Base-by-base conservation (phyloP, 1,140 invertebrate genomes). In the Heliconius himera region DNA sequence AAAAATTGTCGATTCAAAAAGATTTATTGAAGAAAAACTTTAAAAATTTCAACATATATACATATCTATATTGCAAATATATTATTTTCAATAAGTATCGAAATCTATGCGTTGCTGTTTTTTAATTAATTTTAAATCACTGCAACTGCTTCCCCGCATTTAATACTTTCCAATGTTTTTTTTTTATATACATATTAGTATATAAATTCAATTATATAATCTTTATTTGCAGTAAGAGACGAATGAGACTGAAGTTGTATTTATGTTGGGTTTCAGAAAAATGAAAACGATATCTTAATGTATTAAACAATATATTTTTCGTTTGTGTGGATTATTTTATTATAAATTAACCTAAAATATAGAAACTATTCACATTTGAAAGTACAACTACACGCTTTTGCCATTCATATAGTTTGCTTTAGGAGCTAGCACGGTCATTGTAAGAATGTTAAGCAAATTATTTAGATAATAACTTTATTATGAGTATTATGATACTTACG, bases 161-260 rank as follows among this genome's bases (percentile, higher is more conserved):
- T 66, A n/a, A 66, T 66, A 26, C 26, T 26, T 66, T 66, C 26
- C 60, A 66, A 29, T 66, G 60, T 22, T 1, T 29, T 60, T 13
- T 54, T n/a, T 66, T 66, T 29, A 13, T 29, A 66, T 66, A 66
- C 26, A 29, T 22, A 22, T 66, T 66, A 26, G 54, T 60, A 60
- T 60, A 60, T 60, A 60, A 60, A 22, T 66, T 66, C 26, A 26
- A 66, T 66, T 66, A 29, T 66, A 56, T 66, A 11, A 8, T 66
- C 26, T 66, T 66, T 26, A 66, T 66, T 29, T 66, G 22, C 22
- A 66, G 60, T 29, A 26, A 66, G 60, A 66, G 60, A 80, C 79
- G 84, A 83, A 89, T 88, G 88, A 91, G 90, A 90, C 89, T 91
- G 90, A 91, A 85, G 82, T 87, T 87, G 86, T 91, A 88, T 88